A percentile compares a stretch with the other conserved stretches of the same genome.
These are phyloP conservation scores for Hippocampus barbouri DNA, from an alignment of 2,113 vertebrate genomes.

Conservation along the genomic window DNA sequence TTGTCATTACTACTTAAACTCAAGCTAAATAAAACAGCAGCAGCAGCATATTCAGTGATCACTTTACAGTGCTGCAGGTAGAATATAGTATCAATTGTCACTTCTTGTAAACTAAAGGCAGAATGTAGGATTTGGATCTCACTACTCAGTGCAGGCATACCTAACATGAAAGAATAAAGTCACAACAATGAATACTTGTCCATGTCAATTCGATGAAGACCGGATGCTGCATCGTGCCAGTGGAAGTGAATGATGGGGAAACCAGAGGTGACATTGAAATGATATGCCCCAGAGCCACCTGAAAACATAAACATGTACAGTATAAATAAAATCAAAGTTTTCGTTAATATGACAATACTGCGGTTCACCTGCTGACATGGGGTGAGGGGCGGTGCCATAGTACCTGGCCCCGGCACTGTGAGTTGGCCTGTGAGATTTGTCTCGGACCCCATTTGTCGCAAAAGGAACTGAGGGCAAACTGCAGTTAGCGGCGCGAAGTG, in stretches of 20 bases:
- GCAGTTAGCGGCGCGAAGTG: conserved; percentile 35
- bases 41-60: background rate
- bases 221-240: conserved; percentile 73
- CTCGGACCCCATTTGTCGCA: conserved; percentile 51
- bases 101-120: background rate
- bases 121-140: background rate
- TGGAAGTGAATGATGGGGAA: conserved; percentile 73
- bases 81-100: background rate
- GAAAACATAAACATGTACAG: background rate
- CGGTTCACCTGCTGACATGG: conserved; percentile 37
- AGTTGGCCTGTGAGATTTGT: conserved; percentile 57
- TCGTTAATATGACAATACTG: background rate
- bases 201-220: conserved; percentile 79
- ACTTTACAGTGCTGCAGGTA: background rate
- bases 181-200: conserved; percentile 76
- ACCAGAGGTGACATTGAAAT: conserved; percentile 23
- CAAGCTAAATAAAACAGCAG: too few species aligned
- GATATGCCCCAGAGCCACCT: conserved; percentile 35
- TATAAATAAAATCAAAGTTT: background rate
- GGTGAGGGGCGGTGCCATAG: conserved; percentile 23
- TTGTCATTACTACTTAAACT: background rate
- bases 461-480: conserved; percentile 53
- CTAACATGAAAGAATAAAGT: too few species aligned
- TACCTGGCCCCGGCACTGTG: conserved; percentile 49
- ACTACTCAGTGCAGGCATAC: too few species aligned